Evolutionary conservation across 1,140 invertebrate species (phyloP), one percentile per base, ranked within the genome.

Genomic region (Platyura marginata): DNA sequence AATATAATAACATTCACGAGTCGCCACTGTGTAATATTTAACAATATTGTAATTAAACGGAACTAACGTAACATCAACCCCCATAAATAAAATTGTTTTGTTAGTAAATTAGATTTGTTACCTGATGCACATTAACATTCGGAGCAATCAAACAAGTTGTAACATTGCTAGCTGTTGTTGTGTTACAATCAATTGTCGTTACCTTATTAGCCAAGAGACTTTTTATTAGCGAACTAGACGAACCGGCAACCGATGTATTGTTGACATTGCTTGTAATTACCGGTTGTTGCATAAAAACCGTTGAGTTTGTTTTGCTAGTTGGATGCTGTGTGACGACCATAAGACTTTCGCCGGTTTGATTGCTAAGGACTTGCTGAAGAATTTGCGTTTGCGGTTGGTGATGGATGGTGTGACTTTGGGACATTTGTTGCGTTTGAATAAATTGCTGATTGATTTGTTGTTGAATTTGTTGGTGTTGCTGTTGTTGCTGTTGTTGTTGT

Each of bases 141-240:
- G 47, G 58, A 56, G 49, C 61, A 63, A 54, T 63, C 64, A 57
- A 63, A 66, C 48, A 62, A 58, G 58, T 59, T 44, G 57, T 56
- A 56, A 54, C 57, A 58, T 59, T 47, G 22, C 47, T 44, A 39
- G 33, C 38, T 21, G 21, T 22, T 39, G 18, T 53, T 39, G 55
- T 55, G 64, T 57, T 48, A 55, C 63, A 48, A 57, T 59, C 51
- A 57, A 61, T 44, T 52, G 63, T 62, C 68, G 71, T 77, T 68
- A 89, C 78, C 71, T 88, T 89, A 61, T 76, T 86, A 48, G 83
- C 84, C 62, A 89, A 64, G 43, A 89, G 69, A 65, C 77, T 85
- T 66, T 88, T 87, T 55, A 89, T 86, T 50, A 87, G 69, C 44
- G 80, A 81, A 51, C 73, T 72, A 38, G 3, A 25, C n/a, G 34